Conservation (phyloP, 2,113 vertebrate species). For the mouse (Mus musculus) region GRCm39 chr5:83560001-83560500, state of each 20-base stretch:
- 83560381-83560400: background rate
- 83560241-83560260: background rate
- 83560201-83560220: background rate
- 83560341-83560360: background rate
- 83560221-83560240: background rate
- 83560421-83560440: background rate
- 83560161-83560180: background rate
- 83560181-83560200: background rate
- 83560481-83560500: background rate
- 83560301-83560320: background rate
- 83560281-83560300: background rate
- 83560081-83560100: background rate
- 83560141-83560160: background rate
- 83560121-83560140: too few species aligned
- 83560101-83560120: background rate
- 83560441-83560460: background rate
- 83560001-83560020: too few species aligned
- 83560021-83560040: too few species aligned
- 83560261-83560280: background rate
- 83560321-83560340: background rate
- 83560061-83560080: background rate
- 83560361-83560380: background rate
- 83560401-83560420: background rate
- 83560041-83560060: too few species aligned
- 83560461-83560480: background rate